Evolutionary conservation across 2,888 invertebrate species (phyloP).

Genomic region (Lasiommata megera): DNA sequence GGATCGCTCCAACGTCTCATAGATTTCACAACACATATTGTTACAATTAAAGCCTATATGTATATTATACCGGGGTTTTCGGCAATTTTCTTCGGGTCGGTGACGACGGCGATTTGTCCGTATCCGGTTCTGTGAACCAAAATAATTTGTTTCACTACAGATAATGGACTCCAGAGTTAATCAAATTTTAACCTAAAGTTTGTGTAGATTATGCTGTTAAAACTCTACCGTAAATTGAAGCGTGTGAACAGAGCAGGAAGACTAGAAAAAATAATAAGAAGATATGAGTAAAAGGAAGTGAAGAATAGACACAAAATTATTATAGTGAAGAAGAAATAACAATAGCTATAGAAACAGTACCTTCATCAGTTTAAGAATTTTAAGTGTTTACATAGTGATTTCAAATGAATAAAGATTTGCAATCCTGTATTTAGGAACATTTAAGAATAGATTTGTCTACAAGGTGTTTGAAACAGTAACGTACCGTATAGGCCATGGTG

Average conservation of each 20-base stretch:
- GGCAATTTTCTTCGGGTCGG: conserved; percentile 97
- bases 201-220: not conserved
- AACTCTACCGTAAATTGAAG: conserved; percentile 45
- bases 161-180: not conserved
- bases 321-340: conserved; percentile 21
- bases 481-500: conserved; percentile 84
- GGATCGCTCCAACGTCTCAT: conserved; percentile 64
- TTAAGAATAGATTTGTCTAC: not conserved
- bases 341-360: not conserved
- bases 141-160: conserved; percentile 10
- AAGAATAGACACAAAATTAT: conserved; percentile 19
- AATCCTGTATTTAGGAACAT: not conserved
- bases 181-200: not conserved
- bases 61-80: conserved; percentile 97
- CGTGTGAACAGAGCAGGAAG: conserved; percentile 38
- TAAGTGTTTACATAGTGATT: not conserved
- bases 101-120: conserved; percentile 93
- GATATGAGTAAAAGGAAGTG: conserved; percentile 29
- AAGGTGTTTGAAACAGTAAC: not conserved
- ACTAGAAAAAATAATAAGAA: conserved; percentile 44
- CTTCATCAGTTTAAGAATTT: not conserved
- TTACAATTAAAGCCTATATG: conserved; percentile 79
- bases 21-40: conserved; percentile 81
- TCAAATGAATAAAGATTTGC: not conserved
- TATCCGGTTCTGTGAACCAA: conserved; percentile 87